A percentile compares a stretch with the other conserved stretches of the same genome.
phyloP scores from a whole-genome alignment of 1,140 invertebrate species.

The Glossosoma conforme region DNA sequence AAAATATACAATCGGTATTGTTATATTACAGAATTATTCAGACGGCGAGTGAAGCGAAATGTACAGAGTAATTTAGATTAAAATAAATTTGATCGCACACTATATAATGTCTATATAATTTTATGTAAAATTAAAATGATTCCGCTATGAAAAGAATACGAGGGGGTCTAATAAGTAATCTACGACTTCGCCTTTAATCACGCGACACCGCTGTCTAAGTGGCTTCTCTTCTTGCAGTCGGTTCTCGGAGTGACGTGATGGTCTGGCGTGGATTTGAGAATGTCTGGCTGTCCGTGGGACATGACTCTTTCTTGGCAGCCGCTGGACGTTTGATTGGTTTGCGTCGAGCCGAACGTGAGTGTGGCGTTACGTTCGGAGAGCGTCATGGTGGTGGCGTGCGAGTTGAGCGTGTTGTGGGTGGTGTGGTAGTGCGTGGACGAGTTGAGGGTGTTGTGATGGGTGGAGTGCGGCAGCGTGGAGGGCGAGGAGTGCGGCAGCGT shows the following conservation, averaged over 20 bases:
- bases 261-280: slow-evolving; percentile 78
- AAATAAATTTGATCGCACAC: too few species aligned
- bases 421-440: slow-evolving; percentile 37
- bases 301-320: slow-evolving; percentile 42
- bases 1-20: too few species aligned
- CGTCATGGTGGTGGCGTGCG: slow-evolving; percentile 44
- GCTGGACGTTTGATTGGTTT: slow-evolving; percentile 28
- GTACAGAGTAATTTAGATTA: too few species aligned
- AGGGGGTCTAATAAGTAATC: too few species aligned
- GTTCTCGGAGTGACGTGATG: slow-evolving; percentile 52
- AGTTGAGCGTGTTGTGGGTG: slow-evolving; percentile 52
- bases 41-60: too few species aligned
- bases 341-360: slow-evolving; percentile 37
- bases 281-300: slow-evolving; percentile 65
- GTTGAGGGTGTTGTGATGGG: slow-evolving; percentile 41
- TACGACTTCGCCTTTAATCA: slow-evolving; percentile 35
- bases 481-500: slow-evolving; percentile 38
- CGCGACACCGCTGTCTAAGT: slow-evolving; percentile 53
- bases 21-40: too few species aligned
- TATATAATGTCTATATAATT: too few species aligned
- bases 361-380: slow-evolving; percentile 44
- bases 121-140: too few species aligned
- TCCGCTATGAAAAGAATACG: too few species aligned
- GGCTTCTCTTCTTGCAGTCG: slow-evolving; percentile 52
- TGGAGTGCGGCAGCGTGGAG: slow-evolving; percentile 40